A percentile compares a stretch with the other conserved stretches of the same genome.
Conservation (phyloP, 2,113 vertebrate species). For the Amblyopsis rosae region DNA sequence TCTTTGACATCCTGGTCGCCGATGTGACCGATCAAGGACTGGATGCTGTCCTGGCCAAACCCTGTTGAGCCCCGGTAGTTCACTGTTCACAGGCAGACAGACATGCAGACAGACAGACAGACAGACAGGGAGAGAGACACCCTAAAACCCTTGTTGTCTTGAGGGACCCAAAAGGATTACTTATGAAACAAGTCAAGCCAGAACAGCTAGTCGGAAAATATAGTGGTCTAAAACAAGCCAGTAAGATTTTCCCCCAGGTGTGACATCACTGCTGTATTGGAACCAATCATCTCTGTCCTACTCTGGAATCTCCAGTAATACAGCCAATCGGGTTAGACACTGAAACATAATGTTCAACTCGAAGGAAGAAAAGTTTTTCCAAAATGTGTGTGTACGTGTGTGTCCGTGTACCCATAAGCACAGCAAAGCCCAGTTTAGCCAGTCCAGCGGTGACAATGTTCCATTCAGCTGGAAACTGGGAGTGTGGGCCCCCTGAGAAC, state of each 20-base stretch:
- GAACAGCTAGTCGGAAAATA: background rate
- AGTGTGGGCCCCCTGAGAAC: conserved; percentile 81
- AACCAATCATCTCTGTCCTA: no score
- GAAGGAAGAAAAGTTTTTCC: background rate
- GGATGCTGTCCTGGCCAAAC: conserved; percentile 83
- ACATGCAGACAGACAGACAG: background rate
- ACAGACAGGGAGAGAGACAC: background rate
- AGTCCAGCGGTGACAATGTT: conserved; percentile 72
- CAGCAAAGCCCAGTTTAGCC: conserved; percentile 76
- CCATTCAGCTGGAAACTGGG: conserved; percentile 82
- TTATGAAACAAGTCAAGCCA: no score
- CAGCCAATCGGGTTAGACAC: background rate
- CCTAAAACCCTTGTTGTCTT: no score
- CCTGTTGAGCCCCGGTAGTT: conserved; percentile 86
- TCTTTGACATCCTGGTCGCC: conserved; percentile 85
- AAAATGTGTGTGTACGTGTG: background rate
- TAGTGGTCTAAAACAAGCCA: background rate
- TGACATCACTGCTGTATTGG: no score
- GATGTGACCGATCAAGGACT: conserved; percentile 78
- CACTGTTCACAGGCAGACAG: conserved; percentile 63
- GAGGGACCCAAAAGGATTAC: no score
- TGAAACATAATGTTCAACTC: background rate
- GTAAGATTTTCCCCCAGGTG: background rate
- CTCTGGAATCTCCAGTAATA: background rate
- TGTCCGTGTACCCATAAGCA: conserved; percentile 77